Evolutionary conservation across 2,888 invertebrate genomes (phyloP).

Genomic region (Maniola hyperantus): DNA sequence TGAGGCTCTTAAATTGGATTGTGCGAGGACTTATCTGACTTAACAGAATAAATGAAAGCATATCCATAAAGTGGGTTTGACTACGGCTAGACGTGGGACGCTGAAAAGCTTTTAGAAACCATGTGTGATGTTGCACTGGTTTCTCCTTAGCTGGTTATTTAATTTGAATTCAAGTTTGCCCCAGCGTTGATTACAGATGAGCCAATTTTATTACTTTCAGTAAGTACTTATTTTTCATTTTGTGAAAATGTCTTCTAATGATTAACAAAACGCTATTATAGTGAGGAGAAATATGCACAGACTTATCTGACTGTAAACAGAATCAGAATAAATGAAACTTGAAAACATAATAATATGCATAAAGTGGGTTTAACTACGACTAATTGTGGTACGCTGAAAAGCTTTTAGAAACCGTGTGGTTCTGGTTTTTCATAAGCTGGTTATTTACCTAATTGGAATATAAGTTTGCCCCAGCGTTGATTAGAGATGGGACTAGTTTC

Average conservation of each 20-base stretch:
- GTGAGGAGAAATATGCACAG: too few relatives aligned
- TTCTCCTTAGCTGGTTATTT: conserved; percentile 47
- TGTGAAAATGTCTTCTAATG: background rate
- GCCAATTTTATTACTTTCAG: background rate
- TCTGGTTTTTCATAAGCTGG: conserved; percentile 16
- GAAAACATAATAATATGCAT: too few relatives aligned
- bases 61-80: conserved; percentile 43
- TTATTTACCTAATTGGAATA: background rate
- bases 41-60: conserved; percentile 27
- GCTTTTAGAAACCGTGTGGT: conserved; percentile 55
- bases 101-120: conserved; percentile 57
- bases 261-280: background rate
- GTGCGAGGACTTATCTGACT: conserved; percentile 10
- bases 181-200: conserved; percentile 29
- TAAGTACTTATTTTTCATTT: background rate
- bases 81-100: conserved; percentile 48
- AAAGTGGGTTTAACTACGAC: conserved; percentile 44
- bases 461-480: background rate
- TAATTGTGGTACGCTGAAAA: conserved; percentile 51
- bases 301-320: conserved; percentile 11
- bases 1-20: too few relatives aligned
- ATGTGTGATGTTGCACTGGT: conserved; percentile 43
- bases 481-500: conserved; percentile 23
- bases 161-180: conserved; percentile 47
- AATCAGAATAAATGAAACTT: conserved; percentile 29